Evolutionary conservation across 2,888 invertebrate genomes (phyloP), one percentile per base, ranked within the genome.

Genomic region (Philaethria dido): DNA sequence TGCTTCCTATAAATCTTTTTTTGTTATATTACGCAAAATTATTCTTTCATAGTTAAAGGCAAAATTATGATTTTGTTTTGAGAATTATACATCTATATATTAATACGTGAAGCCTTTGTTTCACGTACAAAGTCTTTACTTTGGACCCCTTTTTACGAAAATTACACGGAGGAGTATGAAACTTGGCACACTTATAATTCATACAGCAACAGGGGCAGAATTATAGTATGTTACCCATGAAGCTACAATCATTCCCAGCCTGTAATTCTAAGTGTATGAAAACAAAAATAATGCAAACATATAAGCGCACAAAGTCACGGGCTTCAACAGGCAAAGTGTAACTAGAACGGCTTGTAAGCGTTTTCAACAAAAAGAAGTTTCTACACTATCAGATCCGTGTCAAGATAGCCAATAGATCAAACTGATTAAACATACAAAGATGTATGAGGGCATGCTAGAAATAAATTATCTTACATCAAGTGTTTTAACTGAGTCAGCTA

Each of bases 381-480:
- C 29, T 60, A 18, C 45, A 11, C 44, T 54, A 63, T 63, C 63
- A 45, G 55, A 63, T 63, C 55, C 14, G 20, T 44, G 45, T 63
- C 63, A 47, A 63, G 63, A 55, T 20, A 54, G n/a, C 29, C 33
- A 45, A 45, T 55, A 63, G 63, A 63, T 63, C 33, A 54, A 29
- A 20, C n/a, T 33, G 63, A 63, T 63, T 54, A 63, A 45, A 54
- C 63, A 63, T 54, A 63, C 55, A 16, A 60, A 60, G 60, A 60
- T 33, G 60, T 44, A 60, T 60, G 60, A 60, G 60, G 60, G 16
- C 60, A 18, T 16, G 60, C 60, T 60, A 45, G 44, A 60, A 45
- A 45, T 60, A 45, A 45, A 45, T 60, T 60, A 60, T 60, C 60
- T 60, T 13, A 14, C 22, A 14, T 33, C 29, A 14, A 45, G 45